These are phyloP conservation scores for Macrochelys suwanniensis DNA, from an alignment of 2,797 vertebrate species.

Conservation along the genomic window DNA sequence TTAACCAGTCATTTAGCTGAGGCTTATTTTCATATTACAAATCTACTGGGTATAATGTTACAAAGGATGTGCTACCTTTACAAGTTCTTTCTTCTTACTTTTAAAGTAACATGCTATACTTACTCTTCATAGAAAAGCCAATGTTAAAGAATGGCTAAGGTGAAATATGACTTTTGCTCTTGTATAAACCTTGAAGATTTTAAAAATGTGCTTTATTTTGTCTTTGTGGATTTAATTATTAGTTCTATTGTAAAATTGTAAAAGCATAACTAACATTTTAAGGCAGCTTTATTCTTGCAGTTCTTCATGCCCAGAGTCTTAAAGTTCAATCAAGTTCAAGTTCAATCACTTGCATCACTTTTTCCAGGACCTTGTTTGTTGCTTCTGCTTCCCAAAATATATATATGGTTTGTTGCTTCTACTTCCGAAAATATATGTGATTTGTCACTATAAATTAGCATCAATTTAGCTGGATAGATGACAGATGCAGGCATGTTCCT, in stretches of 20 bases:
- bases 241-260: neutral
- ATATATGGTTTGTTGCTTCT: neutral
- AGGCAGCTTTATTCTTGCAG: neutral
- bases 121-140: neutral
- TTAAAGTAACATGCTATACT: neutral
- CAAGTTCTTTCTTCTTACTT: neutral
- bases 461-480: slow-evolving; percentile 4
- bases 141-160: neutral
- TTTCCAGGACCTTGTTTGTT: slow-evolving; percentile 28
- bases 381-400: slow-evolving; percentile 7
- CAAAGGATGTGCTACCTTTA: neutral
- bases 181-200: neutral
- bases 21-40: rapidly evolving
- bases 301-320: neutral
- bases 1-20: neutral
- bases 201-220: neutral
- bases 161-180: neutral
- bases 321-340: neutral
- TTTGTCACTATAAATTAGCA: neutral
- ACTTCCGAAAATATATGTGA: slow-evolving; percentile 1
- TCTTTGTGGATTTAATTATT: neutral
- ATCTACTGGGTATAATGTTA: rapidly evolving
- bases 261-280: neutral
- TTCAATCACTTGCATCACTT: neutral
- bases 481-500: neutral